These are phyloP conservation scores for Chloroceryle aenea DNA, from an alignment of 2,113 vertebrate genomes.

Conservation along the genomic window DNA sequence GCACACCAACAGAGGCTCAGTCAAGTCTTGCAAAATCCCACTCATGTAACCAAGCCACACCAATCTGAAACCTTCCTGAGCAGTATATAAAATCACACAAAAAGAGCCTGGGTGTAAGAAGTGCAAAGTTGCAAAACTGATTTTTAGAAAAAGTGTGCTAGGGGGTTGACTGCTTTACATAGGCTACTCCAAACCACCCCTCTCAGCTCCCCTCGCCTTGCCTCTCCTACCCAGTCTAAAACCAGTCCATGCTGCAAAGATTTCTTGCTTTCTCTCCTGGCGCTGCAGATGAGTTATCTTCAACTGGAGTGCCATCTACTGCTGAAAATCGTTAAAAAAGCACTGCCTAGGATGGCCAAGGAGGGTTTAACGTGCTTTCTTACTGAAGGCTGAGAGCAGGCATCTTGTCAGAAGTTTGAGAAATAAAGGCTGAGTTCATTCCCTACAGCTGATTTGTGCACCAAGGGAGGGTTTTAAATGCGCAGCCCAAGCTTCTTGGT, in stretches of 20 bases:
- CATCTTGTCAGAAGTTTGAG: neutral
- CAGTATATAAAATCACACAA: neutral
- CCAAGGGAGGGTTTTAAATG: neutral
- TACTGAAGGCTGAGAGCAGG: neutral
- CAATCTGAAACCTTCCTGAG: neutral
- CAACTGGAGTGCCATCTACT: neutral
- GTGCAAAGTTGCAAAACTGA: neutral
- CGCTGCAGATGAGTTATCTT: accelerated
- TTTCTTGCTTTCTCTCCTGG: accelerated
- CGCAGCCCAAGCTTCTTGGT: neutral
- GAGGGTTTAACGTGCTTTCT: neutral
- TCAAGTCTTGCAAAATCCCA: neutral
- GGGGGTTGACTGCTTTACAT: neutral
- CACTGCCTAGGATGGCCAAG: neutral
- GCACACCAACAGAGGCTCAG: neutral
- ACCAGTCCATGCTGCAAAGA: accelerated
- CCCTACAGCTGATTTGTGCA: neutral
- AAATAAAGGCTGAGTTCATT: neutral
- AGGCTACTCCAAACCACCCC: accelerated
- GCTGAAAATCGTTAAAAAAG: neutral
- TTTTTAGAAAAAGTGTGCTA: accelerated
- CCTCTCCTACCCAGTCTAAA: neutral
- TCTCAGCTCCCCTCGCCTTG: accelerated
- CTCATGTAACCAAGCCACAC: neutral
- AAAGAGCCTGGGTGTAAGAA: neutral